A percentile compares a stretch with the other conserved stretches of the same genome.
Conservation (phyloP, 2,797 vertebrate species). For the Halcyon leucocephala region DNA sequence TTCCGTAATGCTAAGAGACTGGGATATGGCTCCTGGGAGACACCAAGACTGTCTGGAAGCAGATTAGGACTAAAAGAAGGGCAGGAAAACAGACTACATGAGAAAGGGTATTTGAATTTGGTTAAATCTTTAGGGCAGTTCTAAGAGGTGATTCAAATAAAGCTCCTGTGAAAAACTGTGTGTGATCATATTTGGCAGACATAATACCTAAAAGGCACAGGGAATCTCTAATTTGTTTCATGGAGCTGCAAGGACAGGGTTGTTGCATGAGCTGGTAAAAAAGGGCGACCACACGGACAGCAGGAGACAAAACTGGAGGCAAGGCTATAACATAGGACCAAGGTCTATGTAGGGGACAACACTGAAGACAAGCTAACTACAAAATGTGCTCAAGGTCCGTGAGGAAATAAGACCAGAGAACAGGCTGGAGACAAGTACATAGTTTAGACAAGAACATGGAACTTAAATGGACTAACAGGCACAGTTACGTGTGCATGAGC, state of each 20-base stretch:
- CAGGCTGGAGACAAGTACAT: not conserved
- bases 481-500: not conserved
- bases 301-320: not conserved
- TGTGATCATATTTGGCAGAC: not conserved
- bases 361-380: not conserved
- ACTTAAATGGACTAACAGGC: not conserved
- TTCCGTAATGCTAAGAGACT: not conserved
- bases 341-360: not conserved
- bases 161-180: not conserved
- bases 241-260: not conserved
- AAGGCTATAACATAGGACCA: not conserved
- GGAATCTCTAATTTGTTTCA: not conserved
- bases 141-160: not conserved
- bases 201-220: not conserved
- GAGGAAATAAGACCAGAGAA: not conserved
- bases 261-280: not conserved
- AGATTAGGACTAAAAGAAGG: not conserved
- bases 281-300: not conserved
- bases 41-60: not conserved
- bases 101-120: not conserved
- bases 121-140: not conserved
- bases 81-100: not conserved
- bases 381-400: not conserved
- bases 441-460: not conserved
- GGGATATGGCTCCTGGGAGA: not conserved